Conservation (phyloP, 2,797 vertebrate species). For the Netta rufina region DNA sequence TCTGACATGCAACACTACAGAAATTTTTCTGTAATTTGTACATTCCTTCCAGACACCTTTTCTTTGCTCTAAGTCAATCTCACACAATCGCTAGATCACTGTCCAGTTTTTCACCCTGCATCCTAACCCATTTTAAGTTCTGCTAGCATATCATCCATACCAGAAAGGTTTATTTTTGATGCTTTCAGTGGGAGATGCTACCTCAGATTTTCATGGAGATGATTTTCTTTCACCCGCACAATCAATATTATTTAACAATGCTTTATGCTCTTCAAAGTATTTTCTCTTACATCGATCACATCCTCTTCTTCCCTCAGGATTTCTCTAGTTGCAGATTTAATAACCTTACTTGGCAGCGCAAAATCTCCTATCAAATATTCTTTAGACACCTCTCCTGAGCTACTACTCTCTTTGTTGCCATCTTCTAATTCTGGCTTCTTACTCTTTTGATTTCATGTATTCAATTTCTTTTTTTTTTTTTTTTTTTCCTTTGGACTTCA, state of each 20-base stretch:
- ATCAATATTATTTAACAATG: constrained; percentile 6
- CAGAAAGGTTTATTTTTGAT: background rate
- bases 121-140: background rate
- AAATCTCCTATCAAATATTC: constrained; percentile 32
- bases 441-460: background rate
- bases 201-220: background rate
- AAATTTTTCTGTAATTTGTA: background rate
- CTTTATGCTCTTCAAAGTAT: background rate
- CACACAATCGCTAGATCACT: background rate
- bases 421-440: background rate
- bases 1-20: background rate
- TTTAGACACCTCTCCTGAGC: background rate
- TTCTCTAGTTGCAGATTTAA: constrained; percentile 38
- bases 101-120: background rate
- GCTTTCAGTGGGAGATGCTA: background rate
- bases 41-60: background rate
- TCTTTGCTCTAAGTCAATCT: background rate
- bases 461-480: background rate
- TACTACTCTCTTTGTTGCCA: background rate
- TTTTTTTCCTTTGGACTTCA: background rate
- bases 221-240: background rate
- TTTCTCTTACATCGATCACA: constrained; percentile 13
- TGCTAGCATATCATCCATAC: background rate
- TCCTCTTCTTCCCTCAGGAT: background rate
- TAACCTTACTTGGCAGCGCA: background rate